Conservation (phyloP, 2,113 vertebrate genomes). For the Mirza zaza region DNA sequence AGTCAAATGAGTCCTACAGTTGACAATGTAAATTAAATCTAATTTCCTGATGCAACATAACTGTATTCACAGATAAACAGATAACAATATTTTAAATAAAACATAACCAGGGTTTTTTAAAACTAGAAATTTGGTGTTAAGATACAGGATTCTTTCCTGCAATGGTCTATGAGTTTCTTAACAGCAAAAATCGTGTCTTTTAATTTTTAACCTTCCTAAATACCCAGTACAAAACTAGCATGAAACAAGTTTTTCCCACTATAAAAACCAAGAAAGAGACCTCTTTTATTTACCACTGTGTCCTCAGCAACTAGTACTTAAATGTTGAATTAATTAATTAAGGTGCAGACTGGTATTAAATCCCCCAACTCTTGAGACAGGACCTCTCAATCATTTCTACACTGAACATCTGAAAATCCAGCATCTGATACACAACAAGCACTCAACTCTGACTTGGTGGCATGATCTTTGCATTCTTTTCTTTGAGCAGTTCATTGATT, state of each 20-base stretch:
- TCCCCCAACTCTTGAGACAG: neutral
- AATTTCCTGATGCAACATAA: neutral
- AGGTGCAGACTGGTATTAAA: neutral
- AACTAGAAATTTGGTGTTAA: slow-evolving; percentile 19
- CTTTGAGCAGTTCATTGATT: neutral
- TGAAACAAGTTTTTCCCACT: neutral
- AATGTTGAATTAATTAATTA: neutral
- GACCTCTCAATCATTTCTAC: neutral
- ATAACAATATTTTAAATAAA: slow-evolving; percentile 17
- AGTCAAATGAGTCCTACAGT: neutral
- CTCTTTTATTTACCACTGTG: neutral
- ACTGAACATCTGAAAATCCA: neutral
- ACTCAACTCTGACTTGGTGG: neutral
- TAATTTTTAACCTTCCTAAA: neutral
- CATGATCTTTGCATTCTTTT: neutral
- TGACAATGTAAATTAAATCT: neutral
- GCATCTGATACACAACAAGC: neutral
- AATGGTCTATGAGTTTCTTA: neutral
- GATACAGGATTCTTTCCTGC: neutral
- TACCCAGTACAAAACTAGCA: neutral
- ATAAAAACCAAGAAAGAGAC: neutral
- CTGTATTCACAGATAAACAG: neutral
- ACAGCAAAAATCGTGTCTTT: neutral
- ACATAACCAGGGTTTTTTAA: neutral
- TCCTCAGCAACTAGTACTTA: neutral